A percentile compares a stretch with the other conserved stretches of the same genome.
Conservation (phyloP, 2,888 invertebrate genomes). For the Marronus borbonicus region DNA sequence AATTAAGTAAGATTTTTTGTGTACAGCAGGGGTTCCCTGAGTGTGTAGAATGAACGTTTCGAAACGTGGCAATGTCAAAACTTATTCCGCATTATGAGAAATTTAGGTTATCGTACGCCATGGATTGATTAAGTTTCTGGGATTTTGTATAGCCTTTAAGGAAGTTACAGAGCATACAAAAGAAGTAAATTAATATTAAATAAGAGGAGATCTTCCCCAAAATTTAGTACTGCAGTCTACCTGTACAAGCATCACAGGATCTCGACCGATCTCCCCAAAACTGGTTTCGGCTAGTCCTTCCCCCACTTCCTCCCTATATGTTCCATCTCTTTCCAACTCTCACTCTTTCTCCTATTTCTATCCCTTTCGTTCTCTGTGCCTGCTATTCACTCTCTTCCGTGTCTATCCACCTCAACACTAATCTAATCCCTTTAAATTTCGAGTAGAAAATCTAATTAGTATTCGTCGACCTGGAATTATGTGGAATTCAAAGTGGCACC, state of each 20-base stretch:
- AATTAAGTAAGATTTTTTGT: no score
- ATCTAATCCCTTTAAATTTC: slow-evolving; percentile 37
- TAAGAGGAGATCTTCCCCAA: no score
- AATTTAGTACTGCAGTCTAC: background rate
- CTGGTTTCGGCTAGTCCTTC: background rate
- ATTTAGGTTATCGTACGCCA: no score
- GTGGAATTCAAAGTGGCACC: slow-evolving; percentile 35
- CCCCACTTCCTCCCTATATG: background rate
- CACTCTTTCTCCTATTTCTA: background rate
- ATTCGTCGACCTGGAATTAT: slow-evolving; percentile 38
- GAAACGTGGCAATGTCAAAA: no score
- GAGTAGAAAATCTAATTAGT: slow-evolving; percentile 36
- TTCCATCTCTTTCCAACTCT: background rate
- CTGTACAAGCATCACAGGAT: background rate
- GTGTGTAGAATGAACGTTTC: no score
- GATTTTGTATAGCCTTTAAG: no score
- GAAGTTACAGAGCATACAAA: no score
- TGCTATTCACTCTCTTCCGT: background rate
- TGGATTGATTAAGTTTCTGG: no score
- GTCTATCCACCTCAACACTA: slow-evolving; percentile 25
- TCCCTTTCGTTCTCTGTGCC: background rate
- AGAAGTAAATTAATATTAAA: no score
- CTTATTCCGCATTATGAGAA: no score
- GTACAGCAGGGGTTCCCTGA: no score
- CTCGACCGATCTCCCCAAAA: background rate